Conservation (phyloP, 2,888 invertebrate genomes). For the Pheosia gnoma region DNA sequence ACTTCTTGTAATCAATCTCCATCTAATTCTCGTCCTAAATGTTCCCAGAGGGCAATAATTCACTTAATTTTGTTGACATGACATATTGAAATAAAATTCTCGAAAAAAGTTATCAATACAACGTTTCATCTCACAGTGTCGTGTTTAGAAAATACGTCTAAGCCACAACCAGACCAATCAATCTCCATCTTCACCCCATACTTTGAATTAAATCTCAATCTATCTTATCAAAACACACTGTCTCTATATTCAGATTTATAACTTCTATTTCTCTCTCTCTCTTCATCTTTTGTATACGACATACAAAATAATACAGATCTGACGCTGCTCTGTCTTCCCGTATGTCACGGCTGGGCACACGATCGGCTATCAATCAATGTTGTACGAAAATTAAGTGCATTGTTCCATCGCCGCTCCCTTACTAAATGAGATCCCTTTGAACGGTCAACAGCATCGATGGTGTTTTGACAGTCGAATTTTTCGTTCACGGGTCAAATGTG, state of each 20-base stretch:
- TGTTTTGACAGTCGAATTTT: conserved; percentile 60
- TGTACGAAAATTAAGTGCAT: conserved; percentile 74
- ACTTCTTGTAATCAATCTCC: background rate
- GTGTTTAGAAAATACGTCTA: conserved; percentile 36
- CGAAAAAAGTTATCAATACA: conserved; percentile 3
- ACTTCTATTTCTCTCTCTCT: background rate
- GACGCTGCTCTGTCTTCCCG: conserved; percentile 38
- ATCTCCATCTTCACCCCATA: conserved; percentile 13
- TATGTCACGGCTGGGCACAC: conserved; percentile 62
- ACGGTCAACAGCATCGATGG: conserved; percentile 43
- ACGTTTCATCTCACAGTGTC: conserved; percentile 14
- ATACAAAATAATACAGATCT: conserved; percentile 53
- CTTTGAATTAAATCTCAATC: conserved; percentile 21
- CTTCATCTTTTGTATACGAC: conserved; percentile 48
- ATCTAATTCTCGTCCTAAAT: background rate
- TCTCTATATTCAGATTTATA: conserved; percentile 52
- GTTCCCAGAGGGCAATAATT: background rate
- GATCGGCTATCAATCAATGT: conserved; percentile 77
- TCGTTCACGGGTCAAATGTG: conserved; percentile 51
- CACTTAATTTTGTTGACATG: background rate
- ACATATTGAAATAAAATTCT: background rate
- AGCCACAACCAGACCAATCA: conserved; percentile 30
- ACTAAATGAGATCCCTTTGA: conserved; percentile 60
- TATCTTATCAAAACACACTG: conserved; percentile 28
- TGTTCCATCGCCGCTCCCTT: conserved; percentile 72